A percentile compares a stretch with the other conserved stretches of the same genome.
phyloP scores from a whole-genome alignment of 1,140 invertebrate genomes.

The Acyrthosiphon pisum region DNA sequence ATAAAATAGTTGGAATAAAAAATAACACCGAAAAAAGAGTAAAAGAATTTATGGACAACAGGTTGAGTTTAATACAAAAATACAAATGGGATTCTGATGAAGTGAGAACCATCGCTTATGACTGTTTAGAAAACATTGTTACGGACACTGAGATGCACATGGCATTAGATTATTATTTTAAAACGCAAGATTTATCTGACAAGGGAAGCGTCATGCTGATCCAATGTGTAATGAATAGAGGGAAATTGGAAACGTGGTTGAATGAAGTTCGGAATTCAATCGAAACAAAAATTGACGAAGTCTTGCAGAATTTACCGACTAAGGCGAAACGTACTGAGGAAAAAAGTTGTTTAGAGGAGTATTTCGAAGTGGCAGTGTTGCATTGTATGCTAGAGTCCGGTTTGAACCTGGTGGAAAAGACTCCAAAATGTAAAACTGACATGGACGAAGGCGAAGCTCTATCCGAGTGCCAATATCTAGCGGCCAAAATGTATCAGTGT shows the following conservation, averaged over 20 bases:
- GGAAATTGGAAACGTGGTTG: conserved; percentile 35
- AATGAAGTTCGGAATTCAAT: conserved; percentile 2
- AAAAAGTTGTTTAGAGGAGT: conserved; percentile 64
- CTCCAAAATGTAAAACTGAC: conserved; percentile 40
- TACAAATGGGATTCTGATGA: conserved; percentile 14
- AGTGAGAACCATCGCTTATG: conserved; percentile 8
- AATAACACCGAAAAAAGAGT: conserved; percentile 28
- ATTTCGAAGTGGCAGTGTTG: conserved; percentile 77
- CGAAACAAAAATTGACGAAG: conserved; percentile 2
- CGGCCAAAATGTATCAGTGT: conserved; percentile 69
- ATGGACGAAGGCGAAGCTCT: conserved; percentile 63
- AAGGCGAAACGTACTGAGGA: background rate
- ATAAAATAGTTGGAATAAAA: conserved; percentile 4
- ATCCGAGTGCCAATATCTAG: conserved; percentile 71
- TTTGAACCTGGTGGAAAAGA: conserved; percentile 63
- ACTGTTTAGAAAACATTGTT: conserved; percentile 16
- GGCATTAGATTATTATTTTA: conserved; percentile 46
- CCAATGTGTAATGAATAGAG: conserved; percentile 40
- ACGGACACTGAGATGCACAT: conserved; percentile 48
- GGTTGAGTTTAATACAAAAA: background rate
- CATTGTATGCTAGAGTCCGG: conserved; percentile 79
- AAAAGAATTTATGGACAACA: conserved; percentile 23
- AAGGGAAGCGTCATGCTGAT: conserved; percentile 25
- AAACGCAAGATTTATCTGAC: conserved; percentile 21
- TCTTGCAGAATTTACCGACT: background rate